A percentile compares a stretch with the other conserved stretches of the same genome.
Conservation (phyloP, 2,888 invertebrate genomes). For the Andrena minutula region DNA sequence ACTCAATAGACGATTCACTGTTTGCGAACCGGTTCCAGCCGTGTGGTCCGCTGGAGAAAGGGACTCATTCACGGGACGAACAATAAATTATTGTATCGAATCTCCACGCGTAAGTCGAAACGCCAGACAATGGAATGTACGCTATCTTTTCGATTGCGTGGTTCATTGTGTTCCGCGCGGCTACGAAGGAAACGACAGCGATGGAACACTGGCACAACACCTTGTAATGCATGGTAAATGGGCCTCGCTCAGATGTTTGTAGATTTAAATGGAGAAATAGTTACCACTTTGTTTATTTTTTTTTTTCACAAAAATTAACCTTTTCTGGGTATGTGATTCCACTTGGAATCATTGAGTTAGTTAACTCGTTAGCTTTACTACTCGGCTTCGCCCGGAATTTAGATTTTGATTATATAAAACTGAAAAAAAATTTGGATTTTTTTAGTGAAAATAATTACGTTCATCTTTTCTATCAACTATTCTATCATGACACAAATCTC, state of each 20-base stretch:
- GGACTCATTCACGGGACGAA: slow-evolving; percentile 52
- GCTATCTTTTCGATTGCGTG: slow-evolving; percentile 38
- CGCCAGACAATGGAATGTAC: slow-evolving; percentile 46
- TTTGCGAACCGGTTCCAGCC: slow-evolving; percentile 45
- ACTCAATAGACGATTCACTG: slow-evolving; percentile 54
- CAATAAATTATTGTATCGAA: slow-evolving; percentile 58
- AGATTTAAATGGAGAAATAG: too few relatives aligned
- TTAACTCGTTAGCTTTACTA: too few relatives aligned
- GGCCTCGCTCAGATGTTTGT: background rate
- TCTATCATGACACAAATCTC: too few relatives aligned
- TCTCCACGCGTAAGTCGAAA: slow-evolving; percentile 34
- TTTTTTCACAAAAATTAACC: too few relatives aligned
- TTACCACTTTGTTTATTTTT: too few relatives aligned
- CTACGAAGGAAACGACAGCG: slow-evolving; percentile 2
- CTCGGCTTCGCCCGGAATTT: too few relatives aligned
- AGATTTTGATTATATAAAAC: too few relatives aligned
- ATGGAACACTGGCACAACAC: background rate
- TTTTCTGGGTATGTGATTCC: too few relatives aligned
- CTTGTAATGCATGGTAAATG: slow-evolving; percentile 17
- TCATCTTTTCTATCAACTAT: too few relatives aligned
- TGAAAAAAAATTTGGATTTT: too few relatives aligned
- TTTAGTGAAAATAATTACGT: too few relatives aligned
- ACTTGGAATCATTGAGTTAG: too few relatives aligned
- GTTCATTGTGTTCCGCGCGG: slow-evolving; percentile 9
- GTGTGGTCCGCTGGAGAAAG: slow-evolving; percentile 53